Base-by-base conservation (phyloP, 2,113 vertebrate genomes). In the Myrmecobius fasciatus region DNA sequence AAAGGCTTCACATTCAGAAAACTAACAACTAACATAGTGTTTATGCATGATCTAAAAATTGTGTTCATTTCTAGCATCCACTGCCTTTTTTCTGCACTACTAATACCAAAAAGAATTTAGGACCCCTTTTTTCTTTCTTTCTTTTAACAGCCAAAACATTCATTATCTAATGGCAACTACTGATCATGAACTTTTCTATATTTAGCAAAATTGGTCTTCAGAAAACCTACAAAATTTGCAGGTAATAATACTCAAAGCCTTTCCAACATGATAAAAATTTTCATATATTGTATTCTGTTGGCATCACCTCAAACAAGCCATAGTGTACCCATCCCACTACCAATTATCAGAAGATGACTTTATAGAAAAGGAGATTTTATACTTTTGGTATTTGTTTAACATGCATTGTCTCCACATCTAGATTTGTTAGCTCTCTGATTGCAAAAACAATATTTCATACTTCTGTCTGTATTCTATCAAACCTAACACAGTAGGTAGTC, bases 381-480 rank as follows among this genome's bases (percentile, higher is more conserved):
- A 43, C 67, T 83, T 43, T 43, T 83, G 67, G 20, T 20, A 83
- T 83, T 83, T 83, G 67, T 83, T 83, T 83, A 20, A n/a, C 20
- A 43, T 75, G n/a, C 8, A 83, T 83, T 83, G n/a, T 17, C 20
- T 83, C 17, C n/a, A 22, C 2, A 75, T 83, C 90, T 94, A 93
- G 12, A 25, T 48, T 75, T 67, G 93, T 91, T 90, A 92, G 28
- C 12, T 91, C 75, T 92, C 94, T 92, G 83, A 94, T 89, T 53
- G 47, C 89, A 94, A 53, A 47, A 25, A 25, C 24, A 83, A 6
- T 94, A n/a, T 89, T 67, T 95, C 25, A 91, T 93, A 92, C 47
- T 95, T 95, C 89, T 95, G 90, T 91, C 60, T 95, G 89, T 90
- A 88, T 95, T 60, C 90, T 46, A 17, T 83, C 36, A 94, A 90